Base-by-base conservation (phyloP, 2,113 vertebrate species). In the Polypterus bichir region DNA sequence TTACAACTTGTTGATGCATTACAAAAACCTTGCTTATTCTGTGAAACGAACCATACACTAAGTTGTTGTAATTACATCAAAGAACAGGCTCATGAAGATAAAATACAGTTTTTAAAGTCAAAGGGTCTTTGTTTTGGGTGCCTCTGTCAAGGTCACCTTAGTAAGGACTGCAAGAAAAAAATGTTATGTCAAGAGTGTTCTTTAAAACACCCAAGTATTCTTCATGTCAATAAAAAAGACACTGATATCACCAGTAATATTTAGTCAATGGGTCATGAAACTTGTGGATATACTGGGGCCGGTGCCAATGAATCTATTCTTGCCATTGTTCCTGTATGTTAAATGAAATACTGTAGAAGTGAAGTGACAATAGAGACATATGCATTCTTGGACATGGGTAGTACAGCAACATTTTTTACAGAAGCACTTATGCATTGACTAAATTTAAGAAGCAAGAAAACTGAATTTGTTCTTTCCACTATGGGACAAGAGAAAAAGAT, bases 71-170 rank as follows among this genome's bases (percentile, higher is more conserved):
- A 11, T 27, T 5, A 11, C 5, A 59, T 70, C 5, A 58, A 46
- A 46, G 58, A 52, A 27, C 60, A 53, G 58, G 27, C 59, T 44
- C 66, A 64, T 5, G 44, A 10, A 8, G 69, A 68, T 1, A 68
- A 64, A 46, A 68, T 68, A 49, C 46, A 62, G 5, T 67, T 70
- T n/a, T n/a, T n/a, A n/a, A n/a, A n/a, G n/a, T n/a, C n/a, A n/a
- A n/a, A n/a, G n/a, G n/a, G n/a, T n/a, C n/a, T n/a, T n/a, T n/a
- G n/a, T n/a, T n/a, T n/a, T n/a, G n/a, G n/a, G n/a, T n/a, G n/a
- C n/a, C n/a, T n/a, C n/a, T n/a, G n/a, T n/a, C n/a, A n/a, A n/a
- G n/a, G n/a, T n/a, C n/a, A n/a, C n/a, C n/a, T n/a, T n/a, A n/a
- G n/a, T n/a, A n/a, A n/a, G n/a, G n/a, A n/a, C n/a, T n/a, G n/a